Conservation (phyloP, 2,113 vertebrate genomes). For the Antechinus flavipes region DNA sequence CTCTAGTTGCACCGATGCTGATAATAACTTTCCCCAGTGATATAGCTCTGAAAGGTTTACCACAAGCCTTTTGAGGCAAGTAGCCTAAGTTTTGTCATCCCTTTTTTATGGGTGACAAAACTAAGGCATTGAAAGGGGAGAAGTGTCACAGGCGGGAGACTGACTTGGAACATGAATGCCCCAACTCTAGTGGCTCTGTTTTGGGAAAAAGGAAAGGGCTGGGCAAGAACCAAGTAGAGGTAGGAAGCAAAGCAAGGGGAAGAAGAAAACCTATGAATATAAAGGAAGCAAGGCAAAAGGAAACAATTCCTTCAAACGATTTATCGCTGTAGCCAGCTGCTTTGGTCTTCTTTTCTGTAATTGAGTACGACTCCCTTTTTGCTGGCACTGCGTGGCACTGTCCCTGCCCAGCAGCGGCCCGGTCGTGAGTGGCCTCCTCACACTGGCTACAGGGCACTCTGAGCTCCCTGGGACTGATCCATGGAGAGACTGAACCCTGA, state of each 20-base stretch:
- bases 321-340: not conserved
- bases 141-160: not conserved
- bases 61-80: not conserved
- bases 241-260: constrained; percentile 21
- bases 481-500: constrained; percentile 20
- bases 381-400: not conserved
- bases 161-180: not conserved
- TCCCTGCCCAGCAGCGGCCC: not conserved
- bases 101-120: constrained; percentile 14
- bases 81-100: not conserved
- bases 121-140: not conserved
- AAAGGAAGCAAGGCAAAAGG: constrained; percentile 32
- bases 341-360: constrained; percentile 34
- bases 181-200: not conserved
- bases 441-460: not conserved
- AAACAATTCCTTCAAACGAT: not conserved
- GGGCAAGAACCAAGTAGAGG: not conserved
- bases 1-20: not conserved
- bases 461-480: constrained; percentile 30
- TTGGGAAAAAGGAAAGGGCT: constrained; percentile 22
- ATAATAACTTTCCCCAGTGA: not conserved
- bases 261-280: constrained; percentile 8
- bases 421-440: constrained; percentile 14
- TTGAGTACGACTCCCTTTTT: constrained; percentile 13
- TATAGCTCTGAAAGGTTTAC: not conserved